Evolutionary conservation across 1,140 invertebrate genomes (phyloP).

Genomic region (Drosophila kurseongensis): DNA sequence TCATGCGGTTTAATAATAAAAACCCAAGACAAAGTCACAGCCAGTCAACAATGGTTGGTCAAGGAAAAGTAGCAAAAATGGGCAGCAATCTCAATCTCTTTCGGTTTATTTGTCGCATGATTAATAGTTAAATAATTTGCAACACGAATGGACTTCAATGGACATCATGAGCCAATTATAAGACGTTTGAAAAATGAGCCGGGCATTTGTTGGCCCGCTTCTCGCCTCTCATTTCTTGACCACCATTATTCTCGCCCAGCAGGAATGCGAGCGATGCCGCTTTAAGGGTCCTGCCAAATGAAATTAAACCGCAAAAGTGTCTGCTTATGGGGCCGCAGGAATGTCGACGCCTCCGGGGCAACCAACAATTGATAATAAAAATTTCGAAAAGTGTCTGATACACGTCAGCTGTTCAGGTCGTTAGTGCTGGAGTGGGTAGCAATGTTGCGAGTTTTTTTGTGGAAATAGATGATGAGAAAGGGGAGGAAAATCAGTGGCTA

Average conservation of each 20-base stretch:
- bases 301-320: slow-evolving; percentile 82
- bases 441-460: not conserved
- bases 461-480: not conserved
- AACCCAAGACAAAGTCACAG: slow-evolving; percentile 46
- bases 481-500: slow-evolving; percentile 21
- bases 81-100: slow-evolving; percentile 43
- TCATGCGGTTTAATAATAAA: slow-evolving; percentile 73
- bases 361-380: slow-evolving; percentile 76
- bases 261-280: not conserved
- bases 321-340: slow-evolving; percentile 72
- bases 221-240: not conserved
- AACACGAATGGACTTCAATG: slow-evolving; percentile 66
- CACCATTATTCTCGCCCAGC: slow-evolving; percentile 12
- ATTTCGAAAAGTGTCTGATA: slow-evolving; percentile 60
- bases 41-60: slow-evolving; percentile 24
- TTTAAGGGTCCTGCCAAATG: slow-evolving; percentile 56
- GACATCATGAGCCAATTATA: slow-evolving; percentile 70
- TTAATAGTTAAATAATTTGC: slow-evolving; percentile 79
- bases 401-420: slow-evolving; percentile 61
- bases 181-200: slow-evolving; percentile 46
- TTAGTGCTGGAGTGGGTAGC: not conserved
- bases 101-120: slow-evolving; percentile 69
- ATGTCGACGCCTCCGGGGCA: slow-evolving; percentile 45
- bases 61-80: slow-evolving; percentile 10
- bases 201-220: not conserved